These are phyloP conservation scores for Chironex yamaguchii DNA, from an alignment of 30 jellyfish, hydroid and myxozoan species.

Conservation along the genomic window DNA sequence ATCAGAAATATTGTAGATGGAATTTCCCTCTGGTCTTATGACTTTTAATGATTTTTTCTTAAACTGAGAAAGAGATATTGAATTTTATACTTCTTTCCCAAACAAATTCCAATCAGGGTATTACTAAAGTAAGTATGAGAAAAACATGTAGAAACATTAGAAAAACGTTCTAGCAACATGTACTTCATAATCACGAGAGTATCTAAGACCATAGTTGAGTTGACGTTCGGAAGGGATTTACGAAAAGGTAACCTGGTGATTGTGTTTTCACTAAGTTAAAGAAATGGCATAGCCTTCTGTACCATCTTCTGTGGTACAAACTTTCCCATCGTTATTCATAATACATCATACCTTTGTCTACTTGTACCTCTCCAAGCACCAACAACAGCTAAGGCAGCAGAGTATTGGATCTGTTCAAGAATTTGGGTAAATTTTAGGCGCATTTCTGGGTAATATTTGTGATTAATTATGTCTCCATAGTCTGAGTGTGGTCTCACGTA, in stretches of 20 bases:
- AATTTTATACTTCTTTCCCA: constrained; percentile 3
- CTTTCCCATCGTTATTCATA: constrained; percentile 30
- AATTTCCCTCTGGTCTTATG: constrained; percentile 24
- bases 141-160: constrained; percentile 21
- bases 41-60: constrained; percentile 9
- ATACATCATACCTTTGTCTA: constrained; percentile 1
- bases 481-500: background rate
- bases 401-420: too few relatives aligned
- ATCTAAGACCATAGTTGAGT: background rate
- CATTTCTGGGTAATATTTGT: constrained; percentile 4
- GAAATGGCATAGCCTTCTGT: constrained; percentile 21
- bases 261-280: background rate
- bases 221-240: constrained; percentile 14
- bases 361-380: too few relatives aligned
- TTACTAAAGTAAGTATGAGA: constrained; percentile 16
- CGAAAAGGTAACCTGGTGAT: constrained; percentile 5
- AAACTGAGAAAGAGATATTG: constrained; percentile 9
- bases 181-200: constrained; percentile 28
- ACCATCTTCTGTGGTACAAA: constrained; percentile 13
- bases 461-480: constrained; percentile 14
- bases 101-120: constrained; percentile 16
- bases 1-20: background rate
- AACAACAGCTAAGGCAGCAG: too few relatives aligned
- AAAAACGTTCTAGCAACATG: constrained; percentile 49
- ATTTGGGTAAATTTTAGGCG: too few relatives aligned